Evolutionary conservation across 2,888 invertebrate genomes (phyloP).

Genomic region (Cosmopolites sordidus): DNA sequence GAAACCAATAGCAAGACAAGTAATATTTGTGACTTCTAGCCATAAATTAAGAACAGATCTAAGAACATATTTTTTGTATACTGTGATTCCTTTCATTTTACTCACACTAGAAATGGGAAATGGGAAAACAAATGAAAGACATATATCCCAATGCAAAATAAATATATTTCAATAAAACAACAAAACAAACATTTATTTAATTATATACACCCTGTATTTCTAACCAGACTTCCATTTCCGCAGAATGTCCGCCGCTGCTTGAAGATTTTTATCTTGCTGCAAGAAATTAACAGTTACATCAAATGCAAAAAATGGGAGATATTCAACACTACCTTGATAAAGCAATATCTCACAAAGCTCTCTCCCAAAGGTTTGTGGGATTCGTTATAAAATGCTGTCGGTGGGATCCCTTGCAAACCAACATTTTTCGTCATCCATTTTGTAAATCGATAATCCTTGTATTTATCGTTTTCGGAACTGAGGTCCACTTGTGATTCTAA

Average conservation of each 20-base stretch:
- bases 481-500: conserved; percentile 65
- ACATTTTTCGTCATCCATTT: conserved; percentile 94
- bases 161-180: not conserved
- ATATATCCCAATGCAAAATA: too few species aligned
- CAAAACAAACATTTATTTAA: too few species aligned
- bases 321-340: conserved; percentile 68
- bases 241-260: conserved; percentile 62
- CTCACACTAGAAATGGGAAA: too few species aligned
- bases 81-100: too few species aligned
- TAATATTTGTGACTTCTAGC: too few species aligned
- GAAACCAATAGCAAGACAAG: too few species aligned
- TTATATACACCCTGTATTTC: not conserved
- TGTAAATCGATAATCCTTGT: conserved; percentile 87
- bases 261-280: conserved; percentile 70
- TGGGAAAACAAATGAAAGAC: too few species aligned
- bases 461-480: conserved; percentile 63
- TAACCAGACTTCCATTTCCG: conserved; percentile 53
- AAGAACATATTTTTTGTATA: too few species aligned
- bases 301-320: too few species aligned
- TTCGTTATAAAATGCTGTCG: conserved; percentile 85
- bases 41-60: too few species aligned
- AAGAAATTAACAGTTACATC: conserved; percentile 34
- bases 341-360: conserved; percentile 87
- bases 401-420: conserved; percentile 90
- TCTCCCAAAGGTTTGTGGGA: conserved; percentile 77